A percentile compares a stretch with the other conserved stretches of the same genome.
Evolutionary conservation across 2,888 invertebrate species (phyloP).

Genomic region (Stenoptilia bipunctidactyla): DNA sequence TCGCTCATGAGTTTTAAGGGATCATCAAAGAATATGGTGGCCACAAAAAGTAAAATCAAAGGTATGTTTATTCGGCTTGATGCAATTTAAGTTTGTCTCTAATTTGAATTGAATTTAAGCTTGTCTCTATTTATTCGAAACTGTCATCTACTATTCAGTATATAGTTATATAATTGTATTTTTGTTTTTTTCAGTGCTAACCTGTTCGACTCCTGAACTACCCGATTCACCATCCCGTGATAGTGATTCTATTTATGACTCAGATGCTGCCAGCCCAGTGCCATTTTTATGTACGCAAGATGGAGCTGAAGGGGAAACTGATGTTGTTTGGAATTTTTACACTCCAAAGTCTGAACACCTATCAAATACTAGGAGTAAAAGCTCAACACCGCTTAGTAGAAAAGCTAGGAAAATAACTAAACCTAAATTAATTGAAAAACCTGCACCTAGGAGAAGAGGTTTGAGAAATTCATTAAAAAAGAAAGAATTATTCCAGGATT

Average conservation of each 20-base stretch:
- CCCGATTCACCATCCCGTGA: constrained; percentile 52
- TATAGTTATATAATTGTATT: background rate
- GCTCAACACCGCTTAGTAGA: constrained; percentile 49
- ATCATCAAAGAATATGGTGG: constrained; percentile 38
- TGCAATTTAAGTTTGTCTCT: too few species aligned
- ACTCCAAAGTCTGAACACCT: constrained; percentile 51
- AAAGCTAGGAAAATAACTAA: constrained; percentile 35
- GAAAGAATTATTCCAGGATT: constrained; percentile 49
- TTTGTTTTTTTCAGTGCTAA: constrained; percentile 34
- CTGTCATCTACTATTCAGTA: background rate
- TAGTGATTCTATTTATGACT: constrained; percentile 52
- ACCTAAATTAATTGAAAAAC: constrained; percentile 38
- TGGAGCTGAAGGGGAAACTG: constrained; percentile 58
- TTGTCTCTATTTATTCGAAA: too few species aligned
- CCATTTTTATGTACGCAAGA: constrained; percentile 64
- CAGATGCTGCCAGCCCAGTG: constrained; percentile 56
- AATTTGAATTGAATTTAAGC: too few species aligned
- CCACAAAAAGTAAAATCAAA: constrained; percentile 40
- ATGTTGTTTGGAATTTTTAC: constrained; percentile 65
- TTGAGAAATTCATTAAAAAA: constrained; percentile 38
- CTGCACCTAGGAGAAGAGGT: constrained; percentile 37
- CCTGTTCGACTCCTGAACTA: constrained; percentile 57
- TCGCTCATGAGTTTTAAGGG: constrained; percentile 29
- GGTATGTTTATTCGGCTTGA: constrained; percentile 22
- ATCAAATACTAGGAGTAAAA: constrained; percentile 31